These are phyloP conservation scores for Cephonodes hylas DNA, from an alignment of 2,888 invertebrate genomes.

Conservation along the genomic window DNA sequence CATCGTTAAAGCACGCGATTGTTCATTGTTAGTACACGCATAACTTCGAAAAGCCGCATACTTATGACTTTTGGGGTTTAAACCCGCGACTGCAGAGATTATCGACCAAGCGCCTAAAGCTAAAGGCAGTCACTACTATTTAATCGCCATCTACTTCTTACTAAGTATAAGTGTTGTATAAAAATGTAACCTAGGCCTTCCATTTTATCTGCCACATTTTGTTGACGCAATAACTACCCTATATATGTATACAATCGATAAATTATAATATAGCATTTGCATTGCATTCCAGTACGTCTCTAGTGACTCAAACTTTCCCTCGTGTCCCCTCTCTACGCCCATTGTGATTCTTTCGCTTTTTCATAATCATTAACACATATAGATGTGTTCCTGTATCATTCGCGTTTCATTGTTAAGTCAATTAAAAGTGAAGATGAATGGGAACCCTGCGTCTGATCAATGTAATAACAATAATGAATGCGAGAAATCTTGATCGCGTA, in stretches of 20 bases:
- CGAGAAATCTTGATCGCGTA: not conserved
- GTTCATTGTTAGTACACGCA: no score
- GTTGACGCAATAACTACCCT: not conserved
- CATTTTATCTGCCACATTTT: no score
- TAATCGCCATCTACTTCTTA: no score
- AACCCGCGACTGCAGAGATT: no score
- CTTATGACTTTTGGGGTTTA: no score
- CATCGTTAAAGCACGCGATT: no score
- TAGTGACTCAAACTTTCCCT: not conserved
- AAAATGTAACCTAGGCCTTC: no score
- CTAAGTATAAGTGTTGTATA: no score
- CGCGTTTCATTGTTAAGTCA: not conserved
- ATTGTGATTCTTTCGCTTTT: conserved; percentile 1
- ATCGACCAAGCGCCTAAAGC: no score
- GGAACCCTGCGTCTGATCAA: not conserved
- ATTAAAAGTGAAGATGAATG: not conserved
- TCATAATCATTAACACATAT: conserved; percentile 4
- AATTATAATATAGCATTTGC: not conserved
- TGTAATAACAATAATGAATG: not conserved
- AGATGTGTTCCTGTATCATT: not conserved
- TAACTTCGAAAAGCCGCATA: no score
- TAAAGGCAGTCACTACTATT: no score
- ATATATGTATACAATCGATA: not conserved
- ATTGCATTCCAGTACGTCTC: not conserved
- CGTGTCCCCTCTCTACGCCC: not conserved